phyloP scores from a whole-genome alignment of 2,113 vertebrate genomes.

The Callipepla californica region DNA sequence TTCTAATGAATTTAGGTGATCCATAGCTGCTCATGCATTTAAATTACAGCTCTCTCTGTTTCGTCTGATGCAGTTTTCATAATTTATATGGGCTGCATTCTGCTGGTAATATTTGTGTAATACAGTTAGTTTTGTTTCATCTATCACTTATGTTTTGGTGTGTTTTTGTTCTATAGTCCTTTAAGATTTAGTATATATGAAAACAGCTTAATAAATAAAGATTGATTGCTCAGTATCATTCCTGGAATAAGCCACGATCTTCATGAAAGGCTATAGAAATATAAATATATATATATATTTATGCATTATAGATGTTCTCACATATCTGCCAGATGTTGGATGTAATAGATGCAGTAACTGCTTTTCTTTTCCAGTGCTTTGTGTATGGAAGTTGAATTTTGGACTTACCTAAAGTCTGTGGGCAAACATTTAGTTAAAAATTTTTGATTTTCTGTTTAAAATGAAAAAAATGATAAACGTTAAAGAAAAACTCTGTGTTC shows the following conservation, averaged over 20 bases:
- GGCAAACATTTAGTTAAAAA: background rate
- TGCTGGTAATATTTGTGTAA: conserved; percentile 58
- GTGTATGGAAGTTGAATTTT: background rate
- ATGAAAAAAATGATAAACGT: background rate
- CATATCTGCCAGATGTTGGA: background rate
- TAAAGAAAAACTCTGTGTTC: background rate
- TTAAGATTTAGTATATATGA: conserved; percentile 47
- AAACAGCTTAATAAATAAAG: conserved; percentile 63
- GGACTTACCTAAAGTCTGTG: background rate
- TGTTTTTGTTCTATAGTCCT: conserved; percentile 50
- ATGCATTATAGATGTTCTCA: background rate
- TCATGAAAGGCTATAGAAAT: background rate
- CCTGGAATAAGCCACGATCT: conserved; percentile 2
- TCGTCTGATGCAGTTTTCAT: conserved; percentile 62
- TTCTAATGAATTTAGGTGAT: conserved; percentile 57
- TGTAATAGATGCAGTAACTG: background rate
- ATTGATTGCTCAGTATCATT: conserved; percentile 47
- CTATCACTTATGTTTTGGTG: conserved; percentile 64
- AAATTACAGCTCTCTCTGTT: conserved; percentile 68
- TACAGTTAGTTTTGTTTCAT: conserved; percentile 62
- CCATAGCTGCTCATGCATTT: conserved; percentile 71
- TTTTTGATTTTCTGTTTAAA: background rate
- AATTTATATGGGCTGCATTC: conserved; percentile 49
- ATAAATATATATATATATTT: background rate
- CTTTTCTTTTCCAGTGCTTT: background rate